These are phyloP conservation scores for Carlito syrichta DNA, from an alignment of 2,113 vertebrate genomes.

Conservation along the genomic window DNA sequence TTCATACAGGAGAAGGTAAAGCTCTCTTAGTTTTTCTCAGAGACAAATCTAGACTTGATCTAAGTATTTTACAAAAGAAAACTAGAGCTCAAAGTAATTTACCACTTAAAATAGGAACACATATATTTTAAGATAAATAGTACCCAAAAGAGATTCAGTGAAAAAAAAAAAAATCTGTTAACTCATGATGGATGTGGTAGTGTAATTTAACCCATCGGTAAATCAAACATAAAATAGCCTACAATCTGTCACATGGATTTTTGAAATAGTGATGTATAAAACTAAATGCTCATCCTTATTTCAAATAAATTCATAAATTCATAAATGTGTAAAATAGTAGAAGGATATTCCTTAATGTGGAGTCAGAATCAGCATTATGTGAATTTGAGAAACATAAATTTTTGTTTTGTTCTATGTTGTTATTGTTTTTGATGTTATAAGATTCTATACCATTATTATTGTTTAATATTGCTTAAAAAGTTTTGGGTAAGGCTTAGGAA, in stretches of 20 bases:
- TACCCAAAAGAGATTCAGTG: neutral
- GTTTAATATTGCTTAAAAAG: neutral
- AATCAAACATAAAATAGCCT: neutral
- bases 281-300: neutral
- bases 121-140: neutral
- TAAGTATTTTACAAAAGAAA: neutral
- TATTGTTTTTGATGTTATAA: neutral
- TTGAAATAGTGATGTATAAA: neutral
- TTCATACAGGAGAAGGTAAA: neutral
- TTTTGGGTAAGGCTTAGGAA: neutral
- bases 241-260: neutral
- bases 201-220: neutral
- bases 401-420: neutral
- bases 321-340: neutral
- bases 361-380: neutral
- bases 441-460: neutral
- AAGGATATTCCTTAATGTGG: neutral
- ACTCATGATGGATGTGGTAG: neutral
- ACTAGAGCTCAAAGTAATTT: neutral
- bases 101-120: neutral
- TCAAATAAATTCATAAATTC: neutral
- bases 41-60: neutral
- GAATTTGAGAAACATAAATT: neutral
- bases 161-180: neutral
- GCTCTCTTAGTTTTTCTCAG: neutral